Evolutionary conservation across 2,113 vertebrate genomes (phyloP).

Genomic region (Sapayoa aenigma): DNA sequence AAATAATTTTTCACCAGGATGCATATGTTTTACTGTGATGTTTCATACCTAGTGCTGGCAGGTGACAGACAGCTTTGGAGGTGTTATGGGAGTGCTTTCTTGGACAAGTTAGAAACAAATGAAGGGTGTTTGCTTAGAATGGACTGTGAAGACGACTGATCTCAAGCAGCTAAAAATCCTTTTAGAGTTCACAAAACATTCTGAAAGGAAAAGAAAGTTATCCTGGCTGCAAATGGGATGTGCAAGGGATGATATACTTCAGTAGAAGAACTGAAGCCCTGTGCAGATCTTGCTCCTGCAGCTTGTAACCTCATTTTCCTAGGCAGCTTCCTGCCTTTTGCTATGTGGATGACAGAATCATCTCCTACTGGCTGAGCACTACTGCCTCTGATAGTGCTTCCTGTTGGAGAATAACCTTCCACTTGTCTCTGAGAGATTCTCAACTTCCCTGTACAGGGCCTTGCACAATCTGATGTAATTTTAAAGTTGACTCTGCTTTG

Average conservation of each 20-base stretch:
- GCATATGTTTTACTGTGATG: not conserved
- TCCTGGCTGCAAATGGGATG: not conserved
- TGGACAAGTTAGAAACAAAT: not conserved
- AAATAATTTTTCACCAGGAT: not conserved
- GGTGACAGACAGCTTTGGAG: not conserved
- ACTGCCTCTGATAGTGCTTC: not conserved
- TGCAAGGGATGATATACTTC: not conserved
- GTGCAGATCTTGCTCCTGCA: not conserved
- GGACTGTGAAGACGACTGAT: not conserved
- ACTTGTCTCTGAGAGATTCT: not conserved
- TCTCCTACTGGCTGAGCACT: not conserved
- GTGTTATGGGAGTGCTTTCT: not conserved
- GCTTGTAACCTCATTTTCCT: not conserved
- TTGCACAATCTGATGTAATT: not conserved
- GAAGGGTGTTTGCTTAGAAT: not conserved
- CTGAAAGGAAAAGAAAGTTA: not conserved
- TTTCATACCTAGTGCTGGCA: not conserved
- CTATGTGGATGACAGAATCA: not conserved
- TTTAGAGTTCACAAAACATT: not conserved
- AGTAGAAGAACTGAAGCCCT: not conserved
- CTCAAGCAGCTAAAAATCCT: not conserved
- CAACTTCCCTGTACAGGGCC: not conserved
- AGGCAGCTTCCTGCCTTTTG: not conserved
- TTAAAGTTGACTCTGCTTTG: not conserved
- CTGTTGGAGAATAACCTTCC: accelerated